phyloP scores from a whole-genome alignment of 2,113 vertebrate species.

The Pavo muticus region DNA sequence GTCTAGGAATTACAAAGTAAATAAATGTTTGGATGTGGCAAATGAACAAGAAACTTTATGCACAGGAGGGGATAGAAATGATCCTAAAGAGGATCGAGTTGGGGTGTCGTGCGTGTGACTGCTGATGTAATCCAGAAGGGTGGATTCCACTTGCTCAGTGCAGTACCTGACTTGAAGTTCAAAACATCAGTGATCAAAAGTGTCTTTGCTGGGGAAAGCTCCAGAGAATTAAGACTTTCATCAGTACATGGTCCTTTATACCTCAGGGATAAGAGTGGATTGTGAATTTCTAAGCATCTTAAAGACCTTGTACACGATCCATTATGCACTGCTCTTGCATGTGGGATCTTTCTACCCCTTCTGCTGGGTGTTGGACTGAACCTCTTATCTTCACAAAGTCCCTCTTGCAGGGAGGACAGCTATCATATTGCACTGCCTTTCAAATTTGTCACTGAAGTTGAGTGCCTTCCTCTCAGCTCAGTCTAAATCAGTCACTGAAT shows the following conservation, averaged over 20 bases:
- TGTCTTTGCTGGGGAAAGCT: neutral
- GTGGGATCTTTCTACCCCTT: neutral
- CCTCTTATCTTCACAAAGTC: neutral
- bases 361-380: neutral
- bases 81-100: neutral
- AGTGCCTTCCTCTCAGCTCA: neutral
- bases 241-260: too few relatives aligned
- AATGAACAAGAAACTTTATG: neutral
- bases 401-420: neutral
- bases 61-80: neutral
- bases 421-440: neutral
- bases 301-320: fast-evolving
- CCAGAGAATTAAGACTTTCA: neutral
- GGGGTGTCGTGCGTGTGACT: neutral
- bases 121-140: neutral
- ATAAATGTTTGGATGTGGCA: slow-evolving; percentile 57
- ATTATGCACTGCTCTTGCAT: neutral
- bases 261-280: too few relatives aligned
- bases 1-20: slow-evolving; percentile 57
- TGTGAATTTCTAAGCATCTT: neutral
- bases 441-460: neutral
- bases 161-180: neutral
- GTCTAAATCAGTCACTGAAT: neutral
- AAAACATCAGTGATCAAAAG: neutral
- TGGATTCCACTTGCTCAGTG: neutral